Evolutionary conservation across 1,140 invertebrate genomes (phyloP).

Genomic region (Homalodisca vitripennis): DNA sequence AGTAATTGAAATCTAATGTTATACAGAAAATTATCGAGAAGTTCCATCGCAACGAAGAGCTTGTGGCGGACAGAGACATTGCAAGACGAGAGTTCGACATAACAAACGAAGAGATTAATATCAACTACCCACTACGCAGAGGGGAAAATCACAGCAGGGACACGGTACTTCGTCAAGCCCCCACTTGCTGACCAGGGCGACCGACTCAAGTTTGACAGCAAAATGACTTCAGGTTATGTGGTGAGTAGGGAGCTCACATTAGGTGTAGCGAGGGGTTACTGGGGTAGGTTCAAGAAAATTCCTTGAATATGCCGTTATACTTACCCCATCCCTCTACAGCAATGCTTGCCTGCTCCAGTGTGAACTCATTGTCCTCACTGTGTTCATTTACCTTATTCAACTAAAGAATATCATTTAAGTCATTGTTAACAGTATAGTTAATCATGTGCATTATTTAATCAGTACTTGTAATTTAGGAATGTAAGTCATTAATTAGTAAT

Average conservation of each 20-base stretch:
- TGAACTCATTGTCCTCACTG: too few relatives aligned
- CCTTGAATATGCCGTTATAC: too few relatives aligned
- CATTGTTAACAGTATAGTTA: too few relatives aligned
- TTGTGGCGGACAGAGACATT: slow-evolving; percentile 57
- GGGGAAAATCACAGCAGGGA: slow-evolving; percentile 64
- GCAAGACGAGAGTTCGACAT: slow-evolving; percentile 63
- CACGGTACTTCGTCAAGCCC: slow-evolving; percentile 63
- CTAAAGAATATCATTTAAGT: too few relatives aligned
- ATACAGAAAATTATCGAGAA: slow-evolving; percentile 31
- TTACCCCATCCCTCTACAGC: too few relatives aligned
- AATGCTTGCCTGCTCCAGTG: too few relatives aligned
- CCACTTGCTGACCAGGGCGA: slow-evolving; percentile 62
- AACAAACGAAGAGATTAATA: slow-evolving; percentile 58
- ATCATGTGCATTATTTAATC: too few relatives aligned
- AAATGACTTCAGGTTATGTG: slow-evolving; percentile 62
- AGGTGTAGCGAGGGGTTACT: too few relatives aligned
- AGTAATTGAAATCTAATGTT: slow-evolving; percentile 33
- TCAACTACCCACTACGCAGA: slow-evolving; percentile 68
- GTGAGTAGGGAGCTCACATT: slow-evolving; percentile 60
- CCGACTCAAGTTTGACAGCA: slow-evolving; percentile 57
- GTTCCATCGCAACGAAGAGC: slow-evolving; percentile 16
- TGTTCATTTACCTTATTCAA: too few relatives aligned
- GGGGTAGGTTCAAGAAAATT: too few relatives aligned
- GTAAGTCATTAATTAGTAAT: too few relatives aligned
- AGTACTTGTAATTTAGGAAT: too few relatives aligned